phyloP scores from a whole-genome alignment of 2,797 vertebrate species.

The Vipera ursinii region DNA sequence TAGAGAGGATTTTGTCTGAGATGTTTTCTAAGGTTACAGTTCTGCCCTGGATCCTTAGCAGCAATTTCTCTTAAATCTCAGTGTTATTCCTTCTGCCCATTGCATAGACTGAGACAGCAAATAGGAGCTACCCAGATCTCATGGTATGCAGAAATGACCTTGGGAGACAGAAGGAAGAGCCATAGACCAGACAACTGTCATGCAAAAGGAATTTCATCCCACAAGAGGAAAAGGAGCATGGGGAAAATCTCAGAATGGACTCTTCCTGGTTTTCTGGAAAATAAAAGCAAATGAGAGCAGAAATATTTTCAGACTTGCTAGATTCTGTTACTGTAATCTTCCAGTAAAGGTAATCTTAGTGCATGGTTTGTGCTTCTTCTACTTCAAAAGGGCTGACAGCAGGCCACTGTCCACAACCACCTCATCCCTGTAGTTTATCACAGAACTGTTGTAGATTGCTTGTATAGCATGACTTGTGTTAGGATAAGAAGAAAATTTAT shows the following conservation, averaged over 20 bases:
- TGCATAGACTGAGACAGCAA: neutral
- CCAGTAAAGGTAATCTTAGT: neutral
- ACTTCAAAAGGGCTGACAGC: neutral
- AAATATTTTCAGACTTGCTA: neutral
- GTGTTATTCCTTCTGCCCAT: neutral
- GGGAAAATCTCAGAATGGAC: neutral
- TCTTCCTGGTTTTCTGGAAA: neutral
- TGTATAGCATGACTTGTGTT: neutral
- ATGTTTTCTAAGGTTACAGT: neutral
- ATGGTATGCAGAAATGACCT: neutral
- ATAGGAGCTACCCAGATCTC: neutral
- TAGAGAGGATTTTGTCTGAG: neutral
- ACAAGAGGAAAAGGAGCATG: neutral
- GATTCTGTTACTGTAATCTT: neutral
- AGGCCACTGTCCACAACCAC: neutral
- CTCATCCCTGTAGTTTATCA: neutral
- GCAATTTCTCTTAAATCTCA: neutral
- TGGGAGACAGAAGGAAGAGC: neutral
- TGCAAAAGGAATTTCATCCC: neutral
- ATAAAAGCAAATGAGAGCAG: neutral
- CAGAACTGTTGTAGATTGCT: neutral
- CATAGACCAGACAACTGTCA: neutral
- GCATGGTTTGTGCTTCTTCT: neutral
- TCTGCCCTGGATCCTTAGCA: neutral
- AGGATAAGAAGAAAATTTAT: neutral